A percentile compares a stretch with the other conserved stretches of the same genome.
Evolutionary conservation across 1,140 invertebrate genomes (phyloP).

Genomic region (Aricia agestis): DNA sequence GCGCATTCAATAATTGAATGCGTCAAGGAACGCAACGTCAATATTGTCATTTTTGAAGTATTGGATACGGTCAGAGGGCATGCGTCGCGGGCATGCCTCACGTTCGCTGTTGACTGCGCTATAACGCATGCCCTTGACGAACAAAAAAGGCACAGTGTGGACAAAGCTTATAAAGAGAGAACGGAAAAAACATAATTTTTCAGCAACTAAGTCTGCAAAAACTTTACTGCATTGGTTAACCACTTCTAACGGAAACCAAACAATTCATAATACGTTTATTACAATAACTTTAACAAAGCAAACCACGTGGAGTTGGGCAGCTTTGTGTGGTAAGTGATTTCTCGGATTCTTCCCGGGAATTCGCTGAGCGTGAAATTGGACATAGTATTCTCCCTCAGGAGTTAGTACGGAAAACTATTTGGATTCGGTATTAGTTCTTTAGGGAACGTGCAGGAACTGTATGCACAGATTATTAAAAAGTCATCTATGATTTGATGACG

Average conservation of each 20-base stretch:
- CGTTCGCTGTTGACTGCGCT: too few species aligned
- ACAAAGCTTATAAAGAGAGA: too few species aligned
- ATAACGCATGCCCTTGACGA: too few species aligned
- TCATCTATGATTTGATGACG: too few species aligned
- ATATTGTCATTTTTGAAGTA: too few species aligned
- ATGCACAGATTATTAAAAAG: too few species aligned
- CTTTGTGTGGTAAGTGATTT: constrained; percentile 46
- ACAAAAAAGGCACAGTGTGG: too few species aligned
- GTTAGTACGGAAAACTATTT: constrained; percentile 33
- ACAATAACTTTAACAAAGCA: background rate
- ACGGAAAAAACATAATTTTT: too few species aligned
- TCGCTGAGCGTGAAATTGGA: constrained; percentile 56
- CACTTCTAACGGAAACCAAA: background rate
- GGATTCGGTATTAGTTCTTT: background rate
- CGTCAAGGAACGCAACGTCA: too few species aligned
- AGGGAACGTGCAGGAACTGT: background rate
- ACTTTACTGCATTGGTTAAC: background rate
- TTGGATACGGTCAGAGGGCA: too few species aligned
- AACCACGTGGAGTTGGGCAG: constrained; percentile 14
- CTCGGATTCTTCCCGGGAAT: constrained; percentile 47
- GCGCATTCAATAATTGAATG: too few species aligned
- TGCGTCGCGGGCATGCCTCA: too few species aligned
- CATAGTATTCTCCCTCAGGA: constrained; percentile 46
- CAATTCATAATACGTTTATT: background rate
- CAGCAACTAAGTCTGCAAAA: background rate